Base-by-base conservation (phyloP, 2,113 vertebrate genomes). In the Tupaia chinensis region DNA sequence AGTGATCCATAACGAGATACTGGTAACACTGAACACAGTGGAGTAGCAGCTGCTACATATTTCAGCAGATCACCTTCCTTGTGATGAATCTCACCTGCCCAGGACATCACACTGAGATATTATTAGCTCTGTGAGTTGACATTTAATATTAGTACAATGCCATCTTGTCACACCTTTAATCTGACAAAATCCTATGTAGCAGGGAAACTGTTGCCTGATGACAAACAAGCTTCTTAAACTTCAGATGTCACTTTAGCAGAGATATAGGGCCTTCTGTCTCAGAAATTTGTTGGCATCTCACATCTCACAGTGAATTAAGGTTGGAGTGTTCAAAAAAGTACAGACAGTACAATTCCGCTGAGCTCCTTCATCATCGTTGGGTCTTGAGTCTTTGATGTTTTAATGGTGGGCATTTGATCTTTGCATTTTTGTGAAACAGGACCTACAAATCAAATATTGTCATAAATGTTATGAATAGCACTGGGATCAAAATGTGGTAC, bases 241-340 rank as follows among this genome's bases (percentile, higher is more conserved):
- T 44, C 44, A 44, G 44, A 4, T 44, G 44, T 44, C 44, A 44
- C 44, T 44, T 44, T 44, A 44, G 44, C 3, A 5, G 44, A 44
- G 44, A 44, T 44, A 44, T 44, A 44, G 44, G 44, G 1, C 98
- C 32, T 69, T 89, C 98, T 44, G 44, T 4, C 99, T 99, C 99
- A 99, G 99, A 99, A 99, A 98, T 99, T 99, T 99, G 44, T 98
- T 68, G 99, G 99, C 98, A 99, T 99, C 97, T 99, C 99, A 98
- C 99, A 99, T 98, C 99, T 99, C 99, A 99, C 99, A 99, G 99
- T 99, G 99, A 98, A 99, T 99, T 98, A 99, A 99, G 98, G 99
- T 99, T 0, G 99, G 99, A 81, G 99, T 99, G 97, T 99, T 99
- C 98, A 99, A 99, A 99, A 99, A 99, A 98, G 99, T 99, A 99